These are phyloP conservation scores for Enoplosus armatus DNA, from an alignment of 2,797 vertebrate species.

Conservation along the genomic window DNA sequence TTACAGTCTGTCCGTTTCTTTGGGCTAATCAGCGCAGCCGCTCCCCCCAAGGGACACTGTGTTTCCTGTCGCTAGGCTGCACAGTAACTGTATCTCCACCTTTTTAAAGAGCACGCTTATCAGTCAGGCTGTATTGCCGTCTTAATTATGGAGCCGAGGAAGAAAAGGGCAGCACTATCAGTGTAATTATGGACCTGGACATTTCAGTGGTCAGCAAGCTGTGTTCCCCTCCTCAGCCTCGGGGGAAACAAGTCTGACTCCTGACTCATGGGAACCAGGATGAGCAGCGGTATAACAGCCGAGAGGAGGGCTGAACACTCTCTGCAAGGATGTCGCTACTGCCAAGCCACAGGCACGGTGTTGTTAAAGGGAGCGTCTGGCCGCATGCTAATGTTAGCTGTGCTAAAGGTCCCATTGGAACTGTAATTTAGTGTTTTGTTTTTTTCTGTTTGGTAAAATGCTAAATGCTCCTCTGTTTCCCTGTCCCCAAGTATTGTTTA, in stretches of 20 bases:
- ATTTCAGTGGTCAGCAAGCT: conserved; percentile 67
- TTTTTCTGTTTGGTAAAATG: conserved; percentile 73
- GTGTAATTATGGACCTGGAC: conserved; percentile 76
- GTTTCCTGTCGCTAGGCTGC: conserved; percentile 74
- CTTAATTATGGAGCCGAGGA: conserved; percentile 68
- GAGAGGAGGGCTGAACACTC: conserved; percentile 64
- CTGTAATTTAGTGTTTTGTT: conserved; percentile 78
- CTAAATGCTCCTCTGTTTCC: conserved; percentile 69
- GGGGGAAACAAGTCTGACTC: conserved; percentile 56
- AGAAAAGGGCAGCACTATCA: conserved; percentile 69
- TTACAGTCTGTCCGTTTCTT: conserved; percentile 81
- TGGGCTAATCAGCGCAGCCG: conserved; percentile 74
- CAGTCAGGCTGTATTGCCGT: conserved; percentile 58
- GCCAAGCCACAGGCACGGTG: conserved; percentile 80
- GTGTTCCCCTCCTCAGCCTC: conserved; percentile 50
- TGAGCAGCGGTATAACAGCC: conserved; percentile 59
- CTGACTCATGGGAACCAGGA: conserved; percentile 79
- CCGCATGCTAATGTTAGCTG: conserved; percentile 84
- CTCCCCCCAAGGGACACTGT: conserved; percentile 67
- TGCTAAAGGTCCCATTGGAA: conserved; percentile 79
- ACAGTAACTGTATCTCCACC: conserved; percentile 55
- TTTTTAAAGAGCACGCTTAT: conserved; percentile 71
- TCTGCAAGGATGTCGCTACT: conserved; percentile 43
- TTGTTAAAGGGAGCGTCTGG: conserved; percentile 80
- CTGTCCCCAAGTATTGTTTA: conserved; percentile 71